These are phyloP conservation scores for Silurus meridionalis DNA, from an alignment of 2,113 vertebrate genomes.

Conservation along the genomic window DNA sequence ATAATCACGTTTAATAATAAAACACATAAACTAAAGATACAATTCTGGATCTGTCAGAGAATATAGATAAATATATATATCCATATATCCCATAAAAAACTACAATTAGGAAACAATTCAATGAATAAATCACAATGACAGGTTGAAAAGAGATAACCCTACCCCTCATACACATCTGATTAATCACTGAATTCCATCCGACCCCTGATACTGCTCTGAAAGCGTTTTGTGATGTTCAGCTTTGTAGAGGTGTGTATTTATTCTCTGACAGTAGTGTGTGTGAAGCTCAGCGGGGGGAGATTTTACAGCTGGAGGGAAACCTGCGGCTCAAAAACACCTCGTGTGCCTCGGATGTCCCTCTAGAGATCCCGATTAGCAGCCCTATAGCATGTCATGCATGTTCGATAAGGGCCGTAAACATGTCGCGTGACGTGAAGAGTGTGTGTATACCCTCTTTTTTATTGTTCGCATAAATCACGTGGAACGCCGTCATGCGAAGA, in stretches of 20 bases:
- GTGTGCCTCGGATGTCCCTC: background rate
- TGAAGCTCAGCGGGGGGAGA: background rate
- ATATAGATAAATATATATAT: no score
- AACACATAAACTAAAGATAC: no score
- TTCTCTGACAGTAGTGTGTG: background rate
- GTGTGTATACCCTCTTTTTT: no score
- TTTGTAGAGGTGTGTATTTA: background rate
- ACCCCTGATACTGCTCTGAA: background rate
- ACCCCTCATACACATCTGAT: background rate
- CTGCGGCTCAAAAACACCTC: background rate
- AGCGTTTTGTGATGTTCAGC: background rate
- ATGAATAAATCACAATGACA: background rate
- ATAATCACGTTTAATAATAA: no score
- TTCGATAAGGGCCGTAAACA: background rate
- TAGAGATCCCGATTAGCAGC: background rate
- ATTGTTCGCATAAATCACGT: background rate
- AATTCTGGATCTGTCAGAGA: no score
- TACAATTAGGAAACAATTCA: background rate
- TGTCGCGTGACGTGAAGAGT: background rate
- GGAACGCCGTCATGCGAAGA: background rate
- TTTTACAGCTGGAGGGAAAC: background rate
- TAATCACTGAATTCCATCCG: background rate
- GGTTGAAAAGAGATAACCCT: no score
- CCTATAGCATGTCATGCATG: background rate
- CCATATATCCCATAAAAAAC: background rate